Evolutionary conservation across 2,797 vertebrate species (phyloP).

Genomic region (Rhabdomys pumilio): DNA sequence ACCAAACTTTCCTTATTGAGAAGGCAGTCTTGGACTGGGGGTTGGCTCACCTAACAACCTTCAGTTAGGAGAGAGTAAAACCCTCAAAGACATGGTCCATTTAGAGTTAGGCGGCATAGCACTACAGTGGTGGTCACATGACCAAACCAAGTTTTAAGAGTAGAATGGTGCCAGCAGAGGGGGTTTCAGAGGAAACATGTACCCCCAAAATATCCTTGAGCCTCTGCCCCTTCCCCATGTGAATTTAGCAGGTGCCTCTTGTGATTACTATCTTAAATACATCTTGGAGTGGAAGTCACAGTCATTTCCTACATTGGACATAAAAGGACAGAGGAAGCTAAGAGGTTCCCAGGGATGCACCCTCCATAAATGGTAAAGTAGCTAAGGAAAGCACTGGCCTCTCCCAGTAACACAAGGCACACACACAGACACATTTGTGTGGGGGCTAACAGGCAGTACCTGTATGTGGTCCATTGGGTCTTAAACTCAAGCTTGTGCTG

Average conservation of each 20-base stretch:
- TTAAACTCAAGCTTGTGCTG: not conserved
- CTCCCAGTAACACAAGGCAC: not conserved
- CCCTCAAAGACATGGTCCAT: not conserved
- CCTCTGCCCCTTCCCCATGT: not conserved
- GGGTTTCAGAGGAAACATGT: not conserved
- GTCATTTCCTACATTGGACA: not conserved
- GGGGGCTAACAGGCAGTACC: slow-evolving; percentile 76
- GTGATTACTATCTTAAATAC: not conserved
- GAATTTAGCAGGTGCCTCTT: not conserved
- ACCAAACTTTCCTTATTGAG: not conserved
- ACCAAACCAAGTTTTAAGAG: not conserved
- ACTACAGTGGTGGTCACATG: not conserved
- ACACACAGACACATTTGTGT: not conserved
- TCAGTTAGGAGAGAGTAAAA: not conserved
- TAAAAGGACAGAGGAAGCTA: not conserved
- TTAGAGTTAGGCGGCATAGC: not conserved
- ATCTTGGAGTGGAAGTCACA: not conserved
- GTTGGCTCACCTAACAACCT: not conserved
- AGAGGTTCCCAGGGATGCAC: not conserved
- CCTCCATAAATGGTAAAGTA: not conserved
- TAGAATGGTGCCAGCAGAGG: not conserved
- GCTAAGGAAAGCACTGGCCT: not conserved
- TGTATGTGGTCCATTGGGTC: slow-evolving; percentile 47
- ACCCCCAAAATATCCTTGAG: not conserved
- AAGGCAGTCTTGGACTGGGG: not conserved